A percentile compares a stretch with the other conserved stretches of the same genome.
Conservation (phyloP, 2,888 invertebrate genomes). For the Lasioglossum morio region DNA sequence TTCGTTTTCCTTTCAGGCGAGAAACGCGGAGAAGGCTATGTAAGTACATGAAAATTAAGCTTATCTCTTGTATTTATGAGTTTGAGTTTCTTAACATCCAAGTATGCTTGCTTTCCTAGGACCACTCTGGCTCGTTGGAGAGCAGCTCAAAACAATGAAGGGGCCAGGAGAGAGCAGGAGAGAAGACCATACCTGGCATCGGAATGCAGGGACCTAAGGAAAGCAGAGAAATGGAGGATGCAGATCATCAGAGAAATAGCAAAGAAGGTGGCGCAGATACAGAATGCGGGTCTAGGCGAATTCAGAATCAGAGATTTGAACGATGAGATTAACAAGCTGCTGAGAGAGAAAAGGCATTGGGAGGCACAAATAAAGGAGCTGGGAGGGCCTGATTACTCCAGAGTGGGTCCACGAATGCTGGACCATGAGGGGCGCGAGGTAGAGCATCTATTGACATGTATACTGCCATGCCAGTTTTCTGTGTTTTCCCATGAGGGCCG, state of each 20-base stretch:
- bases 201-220: constrained; percentile 95
- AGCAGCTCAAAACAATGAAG: constrained; percentile 96
- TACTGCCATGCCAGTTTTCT: neutral
- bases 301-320: constrained; percentile 99
- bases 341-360: constrained; percentile 99
- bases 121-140: constrained; percentile 99
- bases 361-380: constrained; percentile 97
- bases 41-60: constrained; percentile 82
- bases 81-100: constrained; percentile 1
- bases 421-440: constrained; percentile 96
- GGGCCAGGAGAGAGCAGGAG: constrained; percentile 92
- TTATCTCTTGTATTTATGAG: neutral
- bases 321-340: constrained; percentile 99
- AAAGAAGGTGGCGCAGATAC: constrained; percentile 99
- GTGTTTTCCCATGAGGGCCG: neutral
- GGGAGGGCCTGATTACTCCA: constrained; percentile 97
- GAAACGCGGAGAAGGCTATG: constrained; percentile 92
- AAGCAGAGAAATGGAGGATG: constrained; percentile 98
- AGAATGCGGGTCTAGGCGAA: constrained; percentile 99
- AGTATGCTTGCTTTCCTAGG: constrained; percentile 86
- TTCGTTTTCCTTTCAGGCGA: constrained; percentile 85
- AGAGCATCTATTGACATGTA: neutral
- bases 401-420: constrained; percentile 96
- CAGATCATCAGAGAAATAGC: constrained; percentile 99
- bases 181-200: constrained; percentile 97